Evolutionary conservation across 2,113 vertebrate species (phyloP), one percentile per base, ranked within the genome.

Genomic region (Pseudorhombus dupliciocellatus): DNA sequence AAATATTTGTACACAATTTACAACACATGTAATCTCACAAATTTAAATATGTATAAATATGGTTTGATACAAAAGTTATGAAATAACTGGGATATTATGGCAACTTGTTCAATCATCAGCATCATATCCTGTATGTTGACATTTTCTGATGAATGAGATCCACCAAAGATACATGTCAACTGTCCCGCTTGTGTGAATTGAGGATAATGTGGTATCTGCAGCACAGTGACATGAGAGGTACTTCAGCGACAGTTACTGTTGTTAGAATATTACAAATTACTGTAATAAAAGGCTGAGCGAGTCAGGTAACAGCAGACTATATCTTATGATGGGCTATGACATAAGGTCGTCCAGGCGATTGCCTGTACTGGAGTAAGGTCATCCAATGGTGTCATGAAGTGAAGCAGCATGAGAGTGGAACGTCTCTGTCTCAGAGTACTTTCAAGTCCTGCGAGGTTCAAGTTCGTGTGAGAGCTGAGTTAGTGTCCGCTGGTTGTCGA

Each of bases 401-500:
- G 44, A 58, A 84, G 50, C 50, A 30, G 84, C 88, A 88, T 92
- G 92, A 91, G 89, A 89, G 70, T 86, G 81, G 87, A 86, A 86
- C 40, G 59, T 90, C 64, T 73, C 54, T 50, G 48, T 80, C 48
- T 73, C 84, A 84, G 87, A 75, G 72, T 81, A 79, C 74, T 67
- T 92, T 96, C 93, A 99, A 78, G 96, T 91, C 84, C 96, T 93
- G 52, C 96, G 96, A 46, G 97, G 97, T 88, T 99, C 98, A 63
- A 99, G 94, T 66, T 94, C 92, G 72, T 98, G 96, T 81, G 98
- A 99, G 88, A 99, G 95, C 92, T 98, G 97, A 48, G 96, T 98
- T 79, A 99, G 94, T 70, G 94, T 98, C 91, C 97, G 97, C 93
- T 99, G 98, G 94, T 98, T 99, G 95, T 99, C 98, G 82, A 99